Base-by-base conservation (phyloP, 2,888 invertebrate species). In the Eupithecia vulgata region DNA sequence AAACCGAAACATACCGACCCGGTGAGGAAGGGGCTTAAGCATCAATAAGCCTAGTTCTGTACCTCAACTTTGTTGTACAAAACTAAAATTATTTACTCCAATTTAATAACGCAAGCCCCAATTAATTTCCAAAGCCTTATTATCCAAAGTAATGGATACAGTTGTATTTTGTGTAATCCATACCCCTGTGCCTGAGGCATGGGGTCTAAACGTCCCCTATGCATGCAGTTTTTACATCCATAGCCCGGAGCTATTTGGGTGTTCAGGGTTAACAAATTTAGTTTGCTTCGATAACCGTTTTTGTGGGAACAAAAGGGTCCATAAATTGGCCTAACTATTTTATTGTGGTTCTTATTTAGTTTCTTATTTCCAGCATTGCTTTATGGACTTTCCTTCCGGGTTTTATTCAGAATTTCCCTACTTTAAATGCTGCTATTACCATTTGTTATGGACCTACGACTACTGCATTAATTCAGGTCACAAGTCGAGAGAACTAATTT, bases 201-300 rank as follows among this genome's bases (percentile, higher is more conserved):
- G 45, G 61, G 62, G 68, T 83, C 81, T 81, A 81, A 84, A 80
- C 78, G 61, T 79, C 79, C 81, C 84, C 83, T 80, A 82, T 83
- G 83, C 84, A 82, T 84, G 83, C 84, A 85, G 82, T 57, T 85
- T 85, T 79, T 79, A 79, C 76, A 68, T 76, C 83, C 73, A 78
- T 76, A 69, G 72, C 78, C 80, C 72, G 64, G 34, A 78, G 81
- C 77, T 80, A 79, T 81, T 77, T 73, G 76, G 81, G 76, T 77
- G 78, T 77, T 76, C 73, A 76, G 80, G 80, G 82, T 83, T 89
- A 88, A 87, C 85, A 82, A 86, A 88, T 86, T 85, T 82, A 84
- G 86, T 88, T 86, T 84, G 82, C 75, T 62, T 76, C 83, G 71
- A 79, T 79, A 80, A 77, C 81, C 83, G 84, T 81, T 83, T 82